phyloP scores from a whole-genome alignment of 2,888 invertebrate species.

The Ectemnius cavifrons region DNA sequence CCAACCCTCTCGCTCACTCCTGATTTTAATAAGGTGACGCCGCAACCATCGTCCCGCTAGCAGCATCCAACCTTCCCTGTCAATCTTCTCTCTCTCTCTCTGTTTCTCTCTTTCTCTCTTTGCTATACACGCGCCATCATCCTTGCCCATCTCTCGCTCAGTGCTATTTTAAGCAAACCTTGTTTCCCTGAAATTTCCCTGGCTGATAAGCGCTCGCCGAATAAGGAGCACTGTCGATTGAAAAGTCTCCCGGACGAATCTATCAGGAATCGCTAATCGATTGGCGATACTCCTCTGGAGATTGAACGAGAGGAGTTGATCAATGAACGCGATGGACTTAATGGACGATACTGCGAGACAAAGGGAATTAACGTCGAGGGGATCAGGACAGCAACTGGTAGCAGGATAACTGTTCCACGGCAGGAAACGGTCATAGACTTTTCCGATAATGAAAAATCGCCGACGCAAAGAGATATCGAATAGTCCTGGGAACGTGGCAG shows the following conservation, averaged over 20 bases:
- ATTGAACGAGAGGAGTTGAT: not conserved
- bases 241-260: not conserved
- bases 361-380: not conserved
- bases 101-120: constrained; percentile 28
- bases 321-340: not conserved
- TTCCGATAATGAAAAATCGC: constrained; percentile 38
- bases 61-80: constrained; percentile 9
- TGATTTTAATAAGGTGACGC: constrained; percentile 60
- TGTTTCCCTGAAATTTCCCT: constrained; percentile 44
- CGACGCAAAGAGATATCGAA: constrained; percentile 20
- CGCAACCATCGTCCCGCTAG: constrained; percentile 21
- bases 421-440: constrained; percentile 31
- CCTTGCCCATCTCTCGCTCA: constrained; percentile 35
- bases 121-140: constrained; percentile 47
- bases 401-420: not conserved
- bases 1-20: constrained; percentile 26
- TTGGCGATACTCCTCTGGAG: not conserved
- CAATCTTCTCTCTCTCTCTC: too few relatives aligned
- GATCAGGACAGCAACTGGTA: too few relatives aligned
- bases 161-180: constrained; percentile 47
- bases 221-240: constrained; percentile 2
- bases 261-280: not conserved
- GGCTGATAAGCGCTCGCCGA: constrained; percentile 19
- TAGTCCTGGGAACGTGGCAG: not conserved
- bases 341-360: too few relatives aligned